Evolutionary conservation across 2,113 vertebrate species (phyloP).

Genomic region (Sebastes schlegelii): DNA sequence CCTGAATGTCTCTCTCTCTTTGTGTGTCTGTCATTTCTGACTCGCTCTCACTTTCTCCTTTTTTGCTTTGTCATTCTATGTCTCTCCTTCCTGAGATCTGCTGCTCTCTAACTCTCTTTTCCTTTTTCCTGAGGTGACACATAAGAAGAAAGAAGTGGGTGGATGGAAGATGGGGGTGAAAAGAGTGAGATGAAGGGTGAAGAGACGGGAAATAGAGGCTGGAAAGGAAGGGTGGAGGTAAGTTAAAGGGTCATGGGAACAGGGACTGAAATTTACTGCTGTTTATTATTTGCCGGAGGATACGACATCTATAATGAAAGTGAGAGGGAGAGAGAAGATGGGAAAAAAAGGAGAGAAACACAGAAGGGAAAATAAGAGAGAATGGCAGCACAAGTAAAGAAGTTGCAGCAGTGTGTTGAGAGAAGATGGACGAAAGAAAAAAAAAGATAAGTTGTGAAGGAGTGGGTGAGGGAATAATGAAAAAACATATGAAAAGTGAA

Average conservation of each 20-base stretch:
- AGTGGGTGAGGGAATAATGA: neutral
- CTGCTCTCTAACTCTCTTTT: conserved; percentile 6
- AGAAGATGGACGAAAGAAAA: neutral
- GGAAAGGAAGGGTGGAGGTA: conserved; percentile 50
- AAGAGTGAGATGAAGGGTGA: conserved; percentile 19
- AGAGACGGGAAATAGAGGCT: conserved; percentile 32
- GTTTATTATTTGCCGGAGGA: conserved; percentile 63
- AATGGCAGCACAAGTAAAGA: neutral
- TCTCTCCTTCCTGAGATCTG: conserved; percentile 3
- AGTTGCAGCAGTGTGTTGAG: neutral
- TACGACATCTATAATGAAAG: conserved; percentile 37
- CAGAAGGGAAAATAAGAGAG: neutral
- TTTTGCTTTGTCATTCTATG: conserved; percentile 27
- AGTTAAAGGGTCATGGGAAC: conserved; percentile 54
- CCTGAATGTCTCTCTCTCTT: conserved; percentile 3
- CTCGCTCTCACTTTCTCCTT: conserved; percentile 20
- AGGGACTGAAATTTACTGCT: conserved; percentile 41
- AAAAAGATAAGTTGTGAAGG: neutral
- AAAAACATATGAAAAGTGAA: neutral
- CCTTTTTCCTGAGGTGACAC: neutral
- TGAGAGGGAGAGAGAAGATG: neutral
- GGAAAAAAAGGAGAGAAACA: neutral
- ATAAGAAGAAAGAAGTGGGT: neutral
- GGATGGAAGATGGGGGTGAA: conserved; percentile 18
- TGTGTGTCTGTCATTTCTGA: conserved; percentile 20